Base-by-base conservation (phyloP, 2,113 vertebrate species). In the Buteo buteo region DNA sequence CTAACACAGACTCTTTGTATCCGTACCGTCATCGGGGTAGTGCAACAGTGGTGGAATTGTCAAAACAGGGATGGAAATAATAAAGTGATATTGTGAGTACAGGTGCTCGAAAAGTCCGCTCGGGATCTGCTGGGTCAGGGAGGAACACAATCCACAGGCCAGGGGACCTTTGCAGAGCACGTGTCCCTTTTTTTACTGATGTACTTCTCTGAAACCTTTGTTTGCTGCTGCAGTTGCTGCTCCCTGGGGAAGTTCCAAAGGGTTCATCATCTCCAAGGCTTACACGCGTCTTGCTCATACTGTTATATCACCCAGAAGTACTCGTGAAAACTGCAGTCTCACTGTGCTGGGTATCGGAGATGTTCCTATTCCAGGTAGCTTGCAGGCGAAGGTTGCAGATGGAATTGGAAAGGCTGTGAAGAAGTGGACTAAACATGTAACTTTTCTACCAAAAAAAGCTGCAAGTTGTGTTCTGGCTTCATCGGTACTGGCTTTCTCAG, bases 221-320 rank as follows among this genome's bases (percentile, higher is more conserved):
- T 88, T 94, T 91, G 88, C 81, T 88, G 80, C 91, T 62, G 67
- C 77, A 62, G 67, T 70, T 0, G 1, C 58, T 64, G 80, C 82
- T 95, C 91, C 62, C 73, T 42, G 58, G 88, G 95, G 86, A 76
- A 13, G 31, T 82, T 94, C 73, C 70, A 31, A 47, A 82, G 74
- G 81, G 49, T 92, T 96, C 86, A 82, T 84, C 90, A 24, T 72
- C 83, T 52, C 77, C 82, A 54, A 32, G 88, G 65, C 77, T 92
- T 61, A 38, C 62, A 40, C 5, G 2, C 0, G 0, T 73, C 81
- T 84, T 82, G 81, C 73, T 96, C 74, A 57, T 52, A 3, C 52
- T 84, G 78, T 47, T 84, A 0, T 65, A 18, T 88, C 88, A 69
- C 73, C 83, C 73, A 72, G 92, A 61, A 86, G 38, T 16, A 2